Percentiles rank a stretch among this genome's conserved stretches.
Evolutionary conservation across 2,797 vertebrate species (phyloP).

Genomic region (Xyrichtys novacula): DNA sequence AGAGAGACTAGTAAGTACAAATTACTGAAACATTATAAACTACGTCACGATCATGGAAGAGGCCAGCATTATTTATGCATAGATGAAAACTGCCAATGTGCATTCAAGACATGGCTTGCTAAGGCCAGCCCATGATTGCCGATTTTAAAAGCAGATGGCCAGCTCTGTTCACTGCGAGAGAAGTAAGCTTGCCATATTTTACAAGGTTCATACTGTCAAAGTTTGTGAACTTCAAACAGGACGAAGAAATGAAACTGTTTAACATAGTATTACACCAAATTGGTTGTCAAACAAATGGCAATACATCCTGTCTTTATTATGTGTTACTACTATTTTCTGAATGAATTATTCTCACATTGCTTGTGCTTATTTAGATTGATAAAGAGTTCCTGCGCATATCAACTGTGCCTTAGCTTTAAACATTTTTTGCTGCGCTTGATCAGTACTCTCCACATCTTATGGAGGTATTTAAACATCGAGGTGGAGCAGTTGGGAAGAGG

Average conservation of each 20-base stretch:
- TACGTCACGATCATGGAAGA: too few relatives aligned
- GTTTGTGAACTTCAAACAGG: too few relatives aligned
- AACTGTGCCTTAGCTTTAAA: constrained; percentile 3
- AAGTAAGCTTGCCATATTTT: too few relatives aligned
- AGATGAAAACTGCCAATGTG: too few relatives aligned
- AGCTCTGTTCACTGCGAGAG: constrained; percentile 33
- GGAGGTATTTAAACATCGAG: neutral
- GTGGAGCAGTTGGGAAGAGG: neutral
- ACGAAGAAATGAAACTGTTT: neutral
- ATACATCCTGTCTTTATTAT: neutral
- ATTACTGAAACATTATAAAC: too few relatives aligned
- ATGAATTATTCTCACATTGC: neutral
- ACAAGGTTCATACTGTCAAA: too few relatives aligned
- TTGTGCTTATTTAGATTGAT: neutral
- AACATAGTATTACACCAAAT: too few relatives aligned
- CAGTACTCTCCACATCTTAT: neutral
- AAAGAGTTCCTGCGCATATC: neutral
- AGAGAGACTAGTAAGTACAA: too few relatives aligned
- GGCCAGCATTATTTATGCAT: too few relatives aligned
- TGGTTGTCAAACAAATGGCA: neutral
- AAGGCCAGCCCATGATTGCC: constrained; percentile 24
- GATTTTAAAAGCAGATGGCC: constrained; percentile 43
- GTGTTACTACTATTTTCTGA: neutral
- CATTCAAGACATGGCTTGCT: too few relatives aligned
- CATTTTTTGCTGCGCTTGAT: constrained; percentile 2